Evolutionary conservation across 2,797 vertebrate species (phyloP).

Genomic region (Pipistrellus nathusii): DNA sequence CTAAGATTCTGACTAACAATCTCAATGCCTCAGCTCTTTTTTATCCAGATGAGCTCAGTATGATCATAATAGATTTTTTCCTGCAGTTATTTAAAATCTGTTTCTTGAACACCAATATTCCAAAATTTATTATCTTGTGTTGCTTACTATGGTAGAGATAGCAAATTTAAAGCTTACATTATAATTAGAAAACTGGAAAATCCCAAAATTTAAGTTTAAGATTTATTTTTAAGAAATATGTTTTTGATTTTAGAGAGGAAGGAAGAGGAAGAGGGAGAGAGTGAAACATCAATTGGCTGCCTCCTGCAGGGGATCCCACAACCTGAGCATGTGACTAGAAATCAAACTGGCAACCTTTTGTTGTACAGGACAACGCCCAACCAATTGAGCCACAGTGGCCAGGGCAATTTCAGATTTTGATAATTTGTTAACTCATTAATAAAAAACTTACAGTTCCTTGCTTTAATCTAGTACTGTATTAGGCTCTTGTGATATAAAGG

Average conservation of each 20-base stretch:
- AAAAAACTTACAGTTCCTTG: conserved; percentile 29
- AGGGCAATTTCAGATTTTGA: conserved; percentile 41
- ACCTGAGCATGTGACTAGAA: neutral
- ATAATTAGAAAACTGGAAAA: conserved; percentile 49
- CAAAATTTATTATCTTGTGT: conserved; percentile 34
- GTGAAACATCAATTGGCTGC: neutral
- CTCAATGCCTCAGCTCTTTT: neutral
- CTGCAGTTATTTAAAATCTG: conserved; percentile 15
- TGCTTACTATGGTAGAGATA: conserved; percentile 29
- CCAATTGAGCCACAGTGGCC: neutral
- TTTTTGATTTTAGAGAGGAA: neutral
- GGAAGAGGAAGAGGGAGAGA: neutral
- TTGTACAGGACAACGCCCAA: neutral
- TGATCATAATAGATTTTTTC: conserved; percentile 3
- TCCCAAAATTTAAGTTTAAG: conserved; percentile 52
- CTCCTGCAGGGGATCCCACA: neutral
- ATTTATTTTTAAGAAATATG: neutral
- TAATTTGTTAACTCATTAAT: conserved; percentile 45
- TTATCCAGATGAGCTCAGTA: conserved; percentile 1
- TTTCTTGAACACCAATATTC: conserved; percentile 34
- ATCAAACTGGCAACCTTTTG: neutral
- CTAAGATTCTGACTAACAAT: conserved; percentile 10
- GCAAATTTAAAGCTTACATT: conserved; percentile 28
- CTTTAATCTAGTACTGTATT: neutral
- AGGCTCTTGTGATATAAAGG: conserved; percentile 31